Base-by-base conservation (phyloP, 1,140 invertebrate species). In the Pseudomyrmex gracilis region DNA sequence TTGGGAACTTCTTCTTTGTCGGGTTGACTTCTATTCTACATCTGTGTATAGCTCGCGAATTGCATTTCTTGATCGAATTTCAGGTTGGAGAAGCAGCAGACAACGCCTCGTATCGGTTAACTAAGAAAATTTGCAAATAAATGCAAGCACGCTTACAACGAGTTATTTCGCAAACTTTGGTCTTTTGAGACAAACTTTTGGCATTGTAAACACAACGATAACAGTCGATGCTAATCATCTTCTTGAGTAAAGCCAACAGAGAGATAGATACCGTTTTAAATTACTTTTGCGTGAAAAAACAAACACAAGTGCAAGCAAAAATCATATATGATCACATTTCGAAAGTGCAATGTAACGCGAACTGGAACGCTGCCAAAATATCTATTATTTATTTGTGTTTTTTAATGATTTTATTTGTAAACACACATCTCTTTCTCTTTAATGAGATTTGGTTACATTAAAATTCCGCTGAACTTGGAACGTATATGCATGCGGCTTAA, bases 211-310 rank as follows among this genome's bases (percentile, higher is more conserved):
- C 83, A 88, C 78, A 74, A 47, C 82, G 82, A 85, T 87, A 70
- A 66, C 74, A 87, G 83, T 84, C 88, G 61, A 90, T 91, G 83
- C 85, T 90, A 90, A 90, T 90, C 90, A 91, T 68, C 83, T 73
- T 90, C 73, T 53, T 55, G 20, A 67, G 58, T 49, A 53, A 67
- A 78, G 60, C 70, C 89, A 89, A 90, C 64, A 82, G 63, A 58
- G 63, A 58, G 82, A 90, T 91, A 90, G 90, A 86, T 85, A 85
- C 82, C 77, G 84, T 66, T 90, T 87, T 90, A 91, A 91, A 91
- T 91, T 89, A 84, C 83, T 67, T 60, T 45, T n/a, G 4, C 47
- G 43, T 8, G 51, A 20, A n/a, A 66, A 9, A 53, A 7, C 12
- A 47, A 17, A 49, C 5, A 2, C 55, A 15, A 5, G 17, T 13